Percentiles rank a stretch among this genome's conserved stretches.
Conservation (phyloP, 2,113 vertebrate species). For the Speoplatyrhinus poulsoni region DNA sequence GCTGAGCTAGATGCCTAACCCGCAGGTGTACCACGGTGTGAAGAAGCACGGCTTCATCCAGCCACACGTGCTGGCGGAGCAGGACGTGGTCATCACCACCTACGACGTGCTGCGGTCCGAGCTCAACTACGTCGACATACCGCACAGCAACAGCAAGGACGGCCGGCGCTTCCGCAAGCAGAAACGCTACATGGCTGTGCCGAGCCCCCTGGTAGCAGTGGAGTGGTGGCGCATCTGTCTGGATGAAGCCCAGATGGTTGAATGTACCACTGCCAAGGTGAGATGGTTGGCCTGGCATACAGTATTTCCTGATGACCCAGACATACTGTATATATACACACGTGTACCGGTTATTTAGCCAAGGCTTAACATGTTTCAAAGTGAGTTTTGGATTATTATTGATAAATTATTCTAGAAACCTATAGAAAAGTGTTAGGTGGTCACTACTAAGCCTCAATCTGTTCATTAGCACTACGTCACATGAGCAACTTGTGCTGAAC, state of each 20-base stretch:
- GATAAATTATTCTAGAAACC: too few species aligned
- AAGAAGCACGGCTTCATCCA: slow-evolving; percentile 97
- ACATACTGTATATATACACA: too few species aligned
- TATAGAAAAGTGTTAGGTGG: too few species aligned
- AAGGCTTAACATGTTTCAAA: too few species aligned
- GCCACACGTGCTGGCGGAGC: slow-evolving; percentile 90
- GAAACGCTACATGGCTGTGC: slow-evolving; percentile 98
- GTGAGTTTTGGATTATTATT: too few species aligned
- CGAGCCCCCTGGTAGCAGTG: slow-evolving; percentile 94
- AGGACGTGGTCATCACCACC: slow-evolving; percentile 98
- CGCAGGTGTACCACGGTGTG: slow-evolving; percentile 93
- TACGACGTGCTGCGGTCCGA: slow-evolving; percentile 95
- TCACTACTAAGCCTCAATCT: too few species aligned
- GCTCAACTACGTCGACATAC: slow-evolving; percentile 95
- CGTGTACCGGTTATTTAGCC: too few species aligned
- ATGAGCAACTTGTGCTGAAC: too few species aligned
- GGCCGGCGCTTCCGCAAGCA: slow-evolving; percentile 94
- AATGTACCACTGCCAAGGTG: slow-evolving; percentile 95
- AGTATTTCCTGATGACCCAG: too few species aligned
- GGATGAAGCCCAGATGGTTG: slow-evolving; percentile 98
- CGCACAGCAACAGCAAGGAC: slow-evolving; percentile 94
- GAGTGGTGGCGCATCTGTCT: slow-evolving; percentile 99
- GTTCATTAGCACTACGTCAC: too few species aligned
- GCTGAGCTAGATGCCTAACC: too few species aligned
- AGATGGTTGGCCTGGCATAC: slow-evolving; percentile 13